A percentile compares a stretch with the other conserved stretches of the same genome.
These are phyloP conservation scores for Microctenopoma steveboyesi DNA, from an alignment of 2,797 vertebrate genomes.

Conservation along the genomic window DNA sequence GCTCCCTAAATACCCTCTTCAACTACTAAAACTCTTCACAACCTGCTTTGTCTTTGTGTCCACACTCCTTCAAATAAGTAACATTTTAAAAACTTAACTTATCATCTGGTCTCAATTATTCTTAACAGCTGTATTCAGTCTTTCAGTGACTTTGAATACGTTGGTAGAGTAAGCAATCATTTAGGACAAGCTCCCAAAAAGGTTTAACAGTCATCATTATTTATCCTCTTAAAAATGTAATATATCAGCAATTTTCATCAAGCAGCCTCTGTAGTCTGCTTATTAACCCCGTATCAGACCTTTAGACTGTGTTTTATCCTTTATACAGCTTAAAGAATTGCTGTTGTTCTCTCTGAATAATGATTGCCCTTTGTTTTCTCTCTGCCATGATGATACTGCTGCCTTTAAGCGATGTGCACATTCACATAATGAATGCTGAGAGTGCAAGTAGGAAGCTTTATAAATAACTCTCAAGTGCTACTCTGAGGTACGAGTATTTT, in stretches of 20 bases:
- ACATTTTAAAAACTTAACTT: constrained; percentile 13
- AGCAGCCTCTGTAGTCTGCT: constrained; percentile 47
- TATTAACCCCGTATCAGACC: constrained; percentile 50
- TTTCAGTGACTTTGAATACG: not conserved
- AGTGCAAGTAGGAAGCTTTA: constrained; percentile 65
- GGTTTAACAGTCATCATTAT: constrained; percentile 27
- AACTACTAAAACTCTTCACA: constrained; percentile 42
- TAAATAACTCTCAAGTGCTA: constrained; percentile 71
- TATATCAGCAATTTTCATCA: constrained; percentile 39
- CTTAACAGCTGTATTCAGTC: constrained; percentile 6
- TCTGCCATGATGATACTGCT: constrained; percentile 28
- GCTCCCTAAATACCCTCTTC: constrained; percentile 49
- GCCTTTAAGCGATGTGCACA: constrained; percentile 50
- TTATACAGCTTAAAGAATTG: constrained; percentile 15
- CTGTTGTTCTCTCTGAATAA: constrained; percentile 28
- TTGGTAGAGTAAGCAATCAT: constrained; percentile 4
- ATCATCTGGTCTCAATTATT: constrained; percentile 14
- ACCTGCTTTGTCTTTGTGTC: constrained; percentile 20
- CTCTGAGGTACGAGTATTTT: constrained; percentile 68
- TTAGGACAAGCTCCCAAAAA: constrained; percentile 28
- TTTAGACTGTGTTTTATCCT: constrained; percentile 31
- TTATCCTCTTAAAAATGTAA: constrained; percentile 58
- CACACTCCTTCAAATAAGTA: constrained; percentile 12
- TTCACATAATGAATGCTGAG: constrained; percentile 49
- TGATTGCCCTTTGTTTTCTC: constrained; percentile 27